Evolutionary conservation across 2,888 invertebrate species (phyloP).

Genomic region (Galeopsomyia nigrocyanea): DNA sequence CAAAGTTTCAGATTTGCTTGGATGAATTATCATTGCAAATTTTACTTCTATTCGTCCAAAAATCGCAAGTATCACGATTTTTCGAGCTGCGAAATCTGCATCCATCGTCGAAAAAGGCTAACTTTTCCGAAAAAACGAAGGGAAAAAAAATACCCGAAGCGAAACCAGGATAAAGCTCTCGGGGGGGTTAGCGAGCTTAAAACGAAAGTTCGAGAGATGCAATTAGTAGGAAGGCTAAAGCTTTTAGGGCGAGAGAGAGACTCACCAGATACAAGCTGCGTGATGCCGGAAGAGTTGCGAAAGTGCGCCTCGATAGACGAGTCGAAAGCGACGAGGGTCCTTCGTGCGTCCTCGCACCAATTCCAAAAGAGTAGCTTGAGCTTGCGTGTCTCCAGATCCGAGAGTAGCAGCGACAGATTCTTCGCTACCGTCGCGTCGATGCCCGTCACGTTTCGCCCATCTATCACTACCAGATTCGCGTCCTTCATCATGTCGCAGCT

Average conservation of each 20-base stretch:
- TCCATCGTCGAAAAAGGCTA: no score
- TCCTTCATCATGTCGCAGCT: constrained; percentile 63
- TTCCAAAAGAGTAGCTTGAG: constrained; percentile 66
- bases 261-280: constrained; percentile 32
- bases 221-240: constrained; percentile 6
- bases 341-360: constrained; percentile 60
- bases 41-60: no score
- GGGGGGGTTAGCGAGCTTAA: background rate
- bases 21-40: background rate
- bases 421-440: constrained; percentile 80
- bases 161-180: no score
- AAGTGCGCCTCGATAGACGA: constrained; percentile 55
- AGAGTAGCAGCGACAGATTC: constrained; percentile 62
- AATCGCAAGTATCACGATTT: no score
- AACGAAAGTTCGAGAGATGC: constrained; percentile 7
- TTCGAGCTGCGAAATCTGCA: no score
- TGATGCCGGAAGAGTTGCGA: constrained; percentile 10
- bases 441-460: constrained; percentile 75
- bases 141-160: no score
- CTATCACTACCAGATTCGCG: constrained; percentile 72
- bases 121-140: no score
- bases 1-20: background rate
- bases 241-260: background rate
- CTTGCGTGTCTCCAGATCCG: constrained; percentile 60
- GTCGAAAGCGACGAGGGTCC: constrained; percentile 60